Base-by-base conservation (phyloP, 53 echinoderm and acorn worm species). In the Patiria pectinifera region DNA sequence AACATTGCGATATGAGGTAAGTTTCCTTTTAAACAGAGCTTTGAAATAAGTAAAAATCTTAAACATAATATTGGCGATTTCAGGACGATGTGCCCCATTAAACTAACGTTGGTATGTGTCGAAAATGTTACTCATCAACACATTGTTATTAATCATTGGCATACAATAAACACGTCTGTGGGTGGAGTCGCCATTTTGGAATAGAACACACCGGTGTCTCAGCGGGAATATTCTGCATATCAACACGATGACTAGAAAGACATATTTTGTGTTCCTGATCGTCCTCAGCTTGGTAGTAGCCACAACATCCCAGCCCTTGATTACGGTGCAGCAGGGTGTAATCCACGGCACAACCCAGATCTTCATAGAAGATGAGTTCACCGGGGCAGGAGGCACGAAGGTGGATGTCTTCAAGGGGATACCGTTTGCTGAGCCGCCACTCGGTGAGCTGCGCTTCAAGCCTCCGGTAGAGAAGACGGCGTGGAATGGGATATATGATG, bases 401-500 rank as follows among this genome's bases (percentile, higher is more conserved):
- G 72, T 95, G 18, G 94, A 95, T 25, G 92, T 89, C 3, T 95
- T 92, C 76, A 76, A 89, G 16, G 95, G 95, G 85, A 86, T 95
- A 23, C 94, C 95, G 18, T 95, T 87, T 46, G 95, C 95, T 21
- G 95, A 95, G 78, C 89, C 92, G 11, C 95, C 95, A 11, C 81
- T 92, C 4, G 92, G 95, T 4, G n/a, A 23, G 62, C 79, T 84
- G 15, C 94, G 86, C 8, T 74, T 95, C 71, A 83, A 92, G 63
- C 84, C 94, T 35, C 94, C 97, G 2, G 89, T 86, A 69, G 13
- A 87, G 63, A 95, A 89, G 47, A 45, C 23, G 48, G 58, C 84
- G 46, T 97, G 95, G 95, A 87, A 82, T 14, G 97, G 78, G 59
- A n/a, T 78, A 46, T 94, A 92, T 93, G 94, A 97, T 71, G 94